Conservation (phyloP, 2,888 invertebrate genomes). For the Catocala sponsa region DNA sequence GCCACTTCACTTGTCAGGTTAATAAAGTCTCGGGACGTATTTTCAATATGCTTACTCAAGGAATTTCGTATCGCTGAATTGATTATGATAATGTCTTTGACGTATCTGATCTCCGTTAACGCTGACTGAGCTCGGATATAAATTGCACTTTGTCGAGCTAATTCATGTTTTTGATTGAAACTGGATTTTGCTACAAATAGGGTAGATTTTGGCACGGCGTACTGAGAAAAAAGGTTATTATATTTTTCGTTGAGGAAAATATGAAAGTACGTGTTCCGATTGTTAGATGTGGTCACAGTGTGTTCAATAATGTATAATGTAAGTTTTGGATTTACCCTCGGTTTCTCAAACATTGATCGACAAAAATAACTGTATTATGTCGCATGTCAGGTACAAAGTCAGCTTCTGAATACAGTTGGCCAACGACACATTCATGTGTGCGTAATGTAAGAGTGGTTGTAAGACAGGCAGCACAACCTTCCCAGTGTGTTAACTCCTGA, state of each 20-base stretch:
- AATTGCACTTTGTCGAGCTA: constrained; percentile 26
- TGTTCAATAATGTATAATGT: background rate
- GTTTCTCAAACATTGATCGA: background rate
- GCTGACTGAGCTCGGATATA: constrained; percentile 27
- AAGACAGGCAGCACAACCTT: too few relatives aligned
- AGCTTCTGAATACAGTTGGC: too few relatives aligned
- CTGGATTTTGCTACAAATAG: constrained; percentile 17
- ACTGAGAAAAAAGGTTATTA: constrained; percentile 15
- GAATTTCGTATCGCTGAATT: constrained; percentile 40
- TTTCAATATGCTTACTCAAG: constrained; percentile 47
- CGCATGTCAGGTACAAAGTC: too few relatives aligned
- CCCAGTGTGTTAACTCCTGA: too few relatives aligned
- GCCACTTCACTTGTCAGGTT: constrained; percentile 69
- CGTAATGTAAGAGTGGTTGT: too few relatives aligned
- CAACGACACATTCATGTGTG: too few relatives aligned
- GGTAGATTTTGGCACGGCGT: constrained; percentile 11
- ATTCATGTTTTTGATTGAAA: constrained; percentile 30
- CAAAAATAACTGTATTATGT: too few relatives aligned
- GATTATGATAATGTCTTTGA: constrained; percentile 55
- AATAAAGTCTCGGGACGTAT: constrained; percentile 55
- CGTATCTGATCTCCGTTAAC: constrained; percentile 41
- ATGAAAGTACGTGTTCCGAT: background rate
- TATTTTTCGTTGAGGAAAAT: constrained; percentile 8
- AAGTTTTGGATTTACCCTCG: background rate
- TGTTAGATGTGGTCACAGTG: background rate